Evolutionary conservation across 2,888 invertebrate species (phyloP).

Genomic region (Cheilosia scutellata): DNA sequence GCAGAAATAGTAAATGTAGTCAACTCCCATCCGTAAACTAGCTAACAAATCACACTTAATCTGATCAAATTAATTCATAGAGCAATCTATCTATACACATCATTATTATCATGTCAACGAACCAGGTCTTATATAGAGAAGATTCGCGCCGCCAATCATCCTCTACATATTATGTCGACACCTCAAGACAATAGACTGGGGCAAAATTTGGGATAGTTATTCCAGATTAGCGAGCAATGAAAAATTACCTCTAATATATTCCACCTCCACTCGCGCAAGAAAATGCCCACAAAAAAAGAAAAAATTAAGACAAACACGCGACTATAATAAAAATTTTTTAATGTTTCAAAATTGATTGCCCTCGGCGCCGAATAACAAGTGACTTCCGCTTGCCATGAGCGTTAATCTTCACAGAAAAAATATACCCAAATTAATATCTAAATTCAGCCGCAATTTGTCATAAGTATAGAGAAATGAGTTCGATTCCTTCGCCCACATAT

Average conservation of each 20-base stretch:
- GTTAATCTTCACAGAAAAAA: not conserved
- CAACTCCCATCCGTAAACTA: not conserved
- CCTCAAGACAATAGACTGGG: constrained; percentile 10
- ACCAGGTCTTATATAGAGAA: constrained; percentile 5
- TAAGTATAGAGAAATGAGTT: not conserved
- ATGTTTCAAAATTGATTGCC: not conserved
- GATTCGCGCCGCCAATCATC: constrained; percentile 1
- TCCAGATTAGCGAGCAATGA: not conserved
- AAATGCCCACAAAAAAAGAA: not conserved
- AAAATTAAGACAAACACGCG: not conserved
- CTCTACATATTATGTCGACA: constrained; percentile 23
- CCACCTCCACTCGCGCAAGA: constrained; percentile 12
- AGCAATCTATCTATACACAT: constrained; percentile 19
- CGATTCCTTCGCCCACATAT: not conserved
- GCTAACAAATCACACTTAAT: not conserved
- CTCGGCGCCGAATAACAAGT: not conserved
- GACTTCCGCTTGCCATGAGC: constrained; percentile 12
- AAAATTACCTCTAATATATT: constrained; percentile 29
- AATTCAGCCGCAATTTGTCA: constrained; percentile 25
- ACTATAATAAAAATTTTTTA: too few relatives aligned
- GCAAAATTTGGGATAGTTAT: not conserved
- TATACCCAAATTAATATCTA: constrained; percentile 26
- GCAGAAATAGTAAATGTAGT: not conserved
- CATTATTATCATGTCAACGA: constrained; percentile 41
- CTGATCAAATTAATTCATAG: not conserved